Percentiles rank a stretch among this genome's conserved stretches.
Conservation (phyloP, 2,113 vertebrate species). For the Strigops habroptila region DNA sequence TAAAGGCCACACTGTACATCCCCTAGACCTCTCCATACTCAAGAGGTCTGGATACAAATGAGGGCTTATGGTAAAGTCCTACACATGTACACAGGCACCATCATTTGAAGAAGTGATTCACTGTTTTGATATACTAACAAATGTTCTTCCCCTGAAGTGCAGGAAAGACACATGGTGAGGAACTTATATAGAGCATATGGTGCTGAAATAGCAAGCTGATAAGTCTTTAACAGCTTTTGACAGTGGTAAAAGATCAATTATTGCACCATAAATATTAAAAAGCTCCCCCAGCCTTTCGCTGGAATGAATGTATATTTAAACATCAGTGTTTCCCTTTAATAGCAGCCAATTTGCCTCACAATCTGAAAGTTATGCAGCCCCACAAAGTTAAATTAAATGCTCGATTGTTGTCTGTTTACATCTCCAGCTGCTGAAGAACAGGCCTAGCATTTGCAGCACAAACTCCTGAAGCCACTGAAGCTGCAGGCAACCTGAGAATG, state of each 20-base stretch:
- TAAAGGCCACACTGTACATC: not conserved
- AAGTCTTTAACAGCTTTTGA: conserved; percentile 71
- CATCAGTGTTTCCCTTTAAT: conserved; percentile 38
- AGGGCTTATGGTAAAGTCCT: not conserved
- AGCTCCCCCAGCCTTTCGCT: conserved; percentile 38
- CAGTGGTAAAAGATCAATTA: conserved; percentile 73
- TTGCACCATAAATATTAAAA: conserved; percentile 73
- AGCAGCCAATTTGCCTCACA: conserved; percentile 31
- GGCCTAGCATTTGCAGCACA: not conserved
- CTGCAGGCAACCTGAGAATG: not conserved
- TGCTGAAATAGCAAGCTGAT: conserved; percentile 69
- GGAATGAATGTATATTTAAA: conserved; percentile 55
- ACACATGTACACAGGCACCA: not conserved
- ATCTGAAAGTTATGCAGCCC: conserved; percentile 1
- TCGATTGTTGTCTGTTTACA: not conserved
- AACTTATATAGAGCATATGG: conserved; percentile 70
- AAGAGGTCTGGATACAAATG: not conserved
- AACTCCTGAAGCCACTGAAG: not conserved
- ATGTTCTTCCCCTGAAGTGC: conserved; percentile 57
- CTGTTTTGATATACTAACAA: conserved; percentile 63
- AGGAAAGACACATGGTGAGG: conserved; percentile 64
- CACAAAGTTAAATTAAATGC: conserved; percentile 40
- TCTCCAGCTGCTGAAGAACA: conserved; percentile 1
- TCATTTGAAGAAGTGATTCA: not conserved
- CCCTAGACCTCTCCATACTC: not conserved